Base-by-base conservation (phyloP, 2,113 vertebrate genomes). In the Strix aluco region DNA sequence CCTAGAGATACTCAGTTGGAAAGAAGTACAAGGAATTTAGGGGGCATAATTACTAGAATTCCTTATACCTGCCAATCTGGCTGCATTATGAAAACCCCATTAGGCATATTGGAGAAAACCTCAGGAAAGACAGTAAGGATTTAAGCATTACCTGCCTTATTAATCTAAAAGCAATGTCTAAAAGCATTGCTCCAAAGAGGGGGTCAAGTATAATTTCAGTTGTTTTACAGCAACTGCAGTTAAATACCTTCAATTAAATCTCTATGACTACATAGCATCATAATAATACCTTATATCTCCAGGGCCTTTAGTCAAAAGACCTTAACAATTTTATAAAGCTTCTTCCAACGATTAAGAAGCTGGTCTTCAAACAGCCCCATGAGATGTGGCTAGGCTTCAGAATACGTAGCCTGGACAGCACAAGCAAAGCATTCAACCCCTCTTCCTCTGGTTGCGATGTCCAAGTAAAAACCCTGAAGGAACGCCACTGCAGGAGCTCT, bases 181-280 rank as follows among this genome's bases (percentile, higher is more conserved):
- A 88, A 90, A 67, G 63, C 47, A 81, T 89, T 89, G 27, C 47
- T 93, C 49, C 55, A 91, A 92, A 95, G 82, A 91, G 52, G 6
- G 72, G 52, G 47, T 90, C 14, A 55, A 71, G 55, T 81, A 84
- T 83, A 86, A 88, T 93, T 96, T 92, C 59, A 61, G 71, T 86
- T 91, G 44, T 86, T 95, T 85, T 90, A 79, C 75, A 87, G 46
- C 15, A 40, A 51, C 71, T 78, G 29, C 8, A 83, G 59, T 84
- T 90, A 87, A 95, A 88, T 70, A 70, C 4, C 40, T 89, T 82
- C 84, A 92, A 73, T 89, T 94, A 94, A 89, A 86, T 69, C 32
- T 95, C 78, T 80, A 3, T 78, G 77, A 65, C 73, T 89, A 74
- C 65, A 40, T 25, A 85, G 46, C 70, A 58, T 62, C 73, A 72